Base-by-base conservation (phyloP, 2,888 invertebrate species). In the Agapostemon virescens region DNA sequence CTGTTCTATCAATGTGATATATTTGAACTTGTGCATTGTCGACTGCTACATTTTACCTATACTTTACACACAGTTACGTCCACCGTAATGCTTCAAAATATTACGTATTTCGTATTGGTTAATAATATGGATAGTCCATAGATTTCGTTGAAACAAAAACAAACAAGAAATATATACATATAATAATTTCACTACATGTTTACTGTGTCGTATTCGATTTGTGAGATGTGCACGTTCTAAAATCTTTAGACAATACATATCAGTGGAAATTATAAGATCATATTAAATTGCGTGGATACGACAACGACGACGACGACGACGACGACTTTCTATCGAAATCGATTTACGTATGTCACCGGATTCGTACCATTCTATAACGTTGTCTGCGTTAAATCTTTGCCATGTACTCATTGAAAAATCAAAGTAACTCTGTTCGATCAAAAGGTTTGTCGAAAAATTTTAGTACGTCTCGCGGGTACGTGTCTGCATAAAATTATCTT, bases 241-340 rank as follows among this genome's bases (percentile, higher is more conserved):
- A 63, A 20, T 77, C 23, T 58, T 79, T 75, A 49, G 30, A 75
- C 38, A 66, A 75, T 79, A 75, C 78, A 79, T 79, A 79, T 79
- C 77, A 77, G 20, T 63, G 52, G 69, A 68, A 42, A 69, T 49
- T 23, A 26, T 49, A 55, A 61, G 30, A 23, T 77, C 68, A 69
- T 36, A 74, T 40, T 38, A 69, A 55, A 55, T 75, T 49, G 23
- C 30, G 38, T 13, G 26, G 38, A 55, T 23, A 72, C 45, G 52
- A n/a, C n/a, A n/a, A n/a, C n/a, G n/a, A n/a, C n/a, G n/a, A n/a
- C n/a, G n/a, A n/a, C n/a, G n/a, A n/a, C n/a, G n/a, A n/a, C n/a
- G n/a, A 67, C 40, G 26, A n/a, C 52, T 71, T 45, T 61, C 20
- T 13, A 55, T 55, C 64, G 52, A 7, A 26, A 11, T 55, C 13